phyloP scores from a whole-genome alignment of 2,888 invertebrate species.

The Trachelus tabidus region DNA sequence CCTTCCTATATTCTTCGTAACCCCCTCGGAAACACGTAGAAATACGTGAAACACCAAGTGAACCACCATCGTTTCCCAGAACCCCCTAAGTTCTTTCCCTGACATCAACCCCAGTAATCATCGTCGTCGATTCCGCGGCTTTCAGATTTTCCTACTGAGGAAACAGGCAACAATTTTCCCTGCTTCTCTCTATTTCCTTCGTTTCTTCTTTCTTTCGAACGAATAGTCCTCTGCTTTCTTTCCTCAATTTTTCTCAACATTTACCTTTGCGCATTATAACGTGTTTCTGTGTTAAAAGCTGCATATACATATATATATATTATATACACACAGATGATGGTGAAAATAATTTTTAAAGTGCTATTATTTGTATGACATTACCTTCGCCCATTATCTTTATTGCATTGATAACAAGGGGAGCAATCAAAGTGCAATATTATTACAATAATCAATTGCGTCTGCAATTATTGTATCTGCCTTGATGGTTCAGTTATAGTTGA shows the following conservation, averaged over 20 bases:
- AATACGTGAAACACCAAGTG: not conserved
- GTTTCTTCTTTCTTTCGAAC: not conserved
- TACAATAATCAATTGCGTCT: not conserved
- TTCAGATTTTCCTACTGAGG: slow-evolving; percentile 8
- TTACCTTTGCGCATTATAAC: not conserved
- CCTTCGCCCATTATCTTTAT: not conserved
- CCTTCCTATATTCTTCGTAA: slow-evolving; percentile 37
- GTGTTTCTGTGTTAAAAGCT: no score
- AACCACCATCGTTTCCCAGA: not conserved
- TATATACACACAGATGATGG: no score
- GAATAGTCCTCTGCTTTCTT: not conserved
- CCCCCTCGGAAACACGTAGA: not conserved
- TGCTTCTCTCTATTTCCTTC: not conserved
- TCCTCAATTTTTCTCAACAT: not conserved
- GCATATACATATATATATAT: no score
- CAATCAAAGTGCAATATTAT: not conserved
- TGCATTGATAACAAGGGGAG: not conserved
- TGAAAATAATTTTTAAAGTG: no score
- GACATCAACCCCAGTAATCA: slow-evolving; percentile 42
- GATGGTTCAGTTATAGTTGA: not conserved
- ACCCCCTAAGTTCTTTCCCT: not conserved
- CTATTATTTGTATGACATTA: not conserved
- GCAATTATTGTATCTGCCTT: not conserved
- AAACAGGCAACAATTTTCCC: not conserved
- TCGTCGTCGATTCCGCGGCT: slow-evolving; percentile 30